Conservation (phyloP, 2,113 vertebrate genomes). For the Redunca redunca region DNA sequence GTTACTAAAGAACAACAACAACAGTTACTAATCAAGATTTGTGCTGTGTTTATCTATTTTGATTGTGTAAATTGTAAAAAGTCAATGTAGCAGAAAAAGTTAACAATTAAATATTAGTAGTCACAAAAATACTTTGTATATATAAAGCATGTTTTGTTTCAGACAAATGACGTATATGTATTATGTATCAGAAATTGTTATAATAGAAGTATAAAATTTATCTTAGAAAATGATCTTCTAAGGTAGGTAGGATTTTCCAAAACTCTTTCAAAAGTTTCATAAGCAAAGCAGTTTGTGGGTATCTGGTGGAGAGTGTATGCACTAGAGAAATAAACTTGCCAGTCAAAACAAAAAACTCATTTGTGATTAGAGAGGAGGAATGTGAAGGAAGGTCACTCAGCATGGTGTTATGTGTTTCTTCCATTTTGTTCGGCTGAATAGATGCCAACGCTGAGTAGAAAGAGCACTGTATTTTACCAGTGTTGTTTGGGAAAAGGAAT, state of each 20-base stretch:
- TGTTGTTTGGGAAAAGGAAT: background rate
- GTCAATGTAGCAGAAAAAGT: background rate
- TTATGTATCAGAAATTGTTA: background rate
- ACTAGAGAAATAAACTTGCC: background rate
- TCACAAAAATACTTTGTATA: background rate
- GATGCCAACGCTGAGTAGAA: background rate
- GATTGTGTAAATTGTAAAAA: background rate
- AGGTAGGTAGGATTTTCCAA: background rate
- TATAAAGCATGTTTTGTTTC: background rate
- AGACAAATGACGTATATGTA: background rate
- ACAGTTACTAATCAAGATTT: background rate
- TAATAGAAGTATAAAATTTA: background rate
- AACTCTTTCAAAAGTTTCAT: background rate
- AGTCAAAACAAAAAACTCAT: background rate
- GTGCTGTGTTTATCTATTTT: background rate
- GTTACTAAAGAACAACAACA: background rate
- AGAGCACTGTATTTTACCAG: background rate
- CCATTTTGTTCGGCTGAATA: background rate
- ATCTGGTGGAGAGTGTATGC: background rate
- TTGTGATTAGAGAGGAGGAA: background rate
- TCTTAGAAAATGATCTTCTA: background rate
- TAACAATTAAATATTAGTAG: background rate
- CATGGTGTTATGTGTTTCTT: background rate
- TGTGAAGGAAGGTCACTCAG: background rate
- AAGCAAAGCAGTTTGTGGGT: background rate